Evolutionary conservation across 2,888 invertebrate genomes (phyloP).

Genomic region (Oligia strigilis): DNA sequence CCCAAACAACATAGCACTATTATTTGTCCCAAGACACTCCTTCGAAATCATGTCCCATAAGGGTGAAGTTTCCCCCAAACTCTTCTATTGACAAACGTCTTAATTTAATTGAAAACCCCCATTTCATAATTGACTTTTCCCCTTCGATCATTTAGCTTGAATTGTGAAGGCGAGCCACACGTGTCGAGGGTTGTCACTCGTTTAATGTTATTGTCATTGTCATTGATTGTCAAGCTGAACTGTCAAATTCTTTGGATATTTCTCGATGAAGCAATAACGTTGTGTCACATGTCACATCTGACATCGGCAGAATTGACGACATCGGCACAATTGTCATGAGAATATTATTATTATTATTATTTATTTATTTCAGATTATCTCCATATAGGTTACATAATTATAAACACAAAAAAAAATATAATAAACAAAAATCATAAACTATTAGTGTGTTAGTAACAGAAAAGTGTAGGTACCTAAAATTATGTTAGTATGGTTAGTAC

Average conservation of each 20-base stretch:
- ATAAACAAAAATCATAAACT: too few relatives aligned
- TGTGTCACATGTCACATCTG: neutral
- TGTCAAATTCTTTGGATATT: neutral
- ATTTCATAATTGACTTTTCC: conserved; percentile 81
- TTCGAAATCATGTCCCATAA: conserved; percentile 41
- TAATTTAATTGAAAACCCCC: conserved; percentile 79
- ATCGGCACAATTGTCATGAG: too few relatives aligned
- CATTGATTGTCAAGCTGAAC: neutral
- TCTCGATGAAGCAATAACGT: neutral
- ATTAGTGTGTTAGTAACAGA: too few relatives aligned
- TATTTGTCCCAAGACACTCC: conserved; percentile 24
- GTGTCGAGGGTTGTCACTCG: conserved; percentile 23
- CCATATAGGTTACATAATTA: too few relatives aligned
- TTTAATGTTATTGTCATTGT: neutral
- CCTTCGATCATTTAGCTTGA: conserved; percentile 64
- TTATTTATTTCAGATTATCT: too few relatives aligned
- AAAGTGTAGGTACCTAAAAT: too few relatives aligned
- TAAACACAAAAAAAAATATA: too few relatives aligned
- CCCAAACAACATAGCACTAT: conserved; percentile 8
- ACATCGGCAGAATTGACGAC: neutral
- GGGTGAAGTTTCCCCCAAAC: conserved; percentile 50
- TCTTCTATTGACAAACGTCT: conserved; percentile 72
- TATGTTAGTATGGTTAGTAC: too few relatives aligned
- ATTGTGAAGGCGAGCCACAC: conserved; percentile 35
- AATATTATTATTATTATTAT: too few relatives aligned